Evolutionary conservation across 2,797 vertebrate species (phyloP), one percentile per base, ranked within the genome.

Genomic region (Sternarchorhynchus goeldii): DNA sequence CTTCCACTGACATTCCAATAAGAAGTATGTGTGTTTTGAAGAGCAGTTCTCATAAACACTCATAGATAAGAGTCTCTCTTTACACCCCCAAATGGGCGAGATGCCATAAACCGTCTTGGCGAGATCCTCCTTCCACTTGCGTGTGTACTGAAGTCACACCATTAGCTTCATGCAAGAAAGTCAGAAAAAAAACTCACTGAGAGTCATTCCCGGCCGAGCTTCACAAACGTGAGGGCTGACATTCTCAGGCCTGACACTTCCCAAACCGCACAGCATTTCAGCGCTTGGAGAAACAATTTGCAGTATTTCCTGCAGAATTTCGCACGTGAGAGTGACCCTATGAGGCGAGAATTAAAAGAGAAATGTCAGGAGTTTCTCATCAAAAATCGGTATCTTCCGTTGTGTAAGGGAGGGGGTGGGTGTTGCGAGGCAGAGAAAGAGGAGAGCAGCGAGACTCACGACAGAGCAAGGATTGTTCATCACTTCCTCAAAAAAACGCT

Each of bases 21-120:
- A 67, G 65, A 60, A 89, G 85, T 89, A 88, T 88, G 90, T 91
- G 90, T 90, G 91, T 91, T 92, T 91, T 91, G 88, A 91, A 92
- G 90, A 90, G 86, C 86, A 86, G 88, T 90, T 87, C 89, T 90
- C 87, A 91, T 91, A 92, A 92, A 91, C 89, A 92, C 87, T 84
- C 90, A 88, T 91, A 25, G 89, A 91, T 92, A 91, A 88, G 87
- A 90, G 90, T 89, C 78, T 90, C 90, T 88, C 88, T 91, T 92
- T 25, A 25, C 89, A 91, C 45, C 14, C 76, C 85, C 79, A 55
- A 74, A 85, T 80, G 82, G 87, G 82, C 62, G 82, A 91, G 90
- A 89, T 91, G 91, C 87, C 70, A 87, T 88, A 87, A 90, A 88
- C 87, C 69, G 73, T 85, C 88, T 84, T 86, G 83, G 84, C 68